These are phyloP conservation scores for Ammospiza nelsoni DNA, from an alignment of 2,113 vertebrate species.

Conservation along the genomic window DNA sequence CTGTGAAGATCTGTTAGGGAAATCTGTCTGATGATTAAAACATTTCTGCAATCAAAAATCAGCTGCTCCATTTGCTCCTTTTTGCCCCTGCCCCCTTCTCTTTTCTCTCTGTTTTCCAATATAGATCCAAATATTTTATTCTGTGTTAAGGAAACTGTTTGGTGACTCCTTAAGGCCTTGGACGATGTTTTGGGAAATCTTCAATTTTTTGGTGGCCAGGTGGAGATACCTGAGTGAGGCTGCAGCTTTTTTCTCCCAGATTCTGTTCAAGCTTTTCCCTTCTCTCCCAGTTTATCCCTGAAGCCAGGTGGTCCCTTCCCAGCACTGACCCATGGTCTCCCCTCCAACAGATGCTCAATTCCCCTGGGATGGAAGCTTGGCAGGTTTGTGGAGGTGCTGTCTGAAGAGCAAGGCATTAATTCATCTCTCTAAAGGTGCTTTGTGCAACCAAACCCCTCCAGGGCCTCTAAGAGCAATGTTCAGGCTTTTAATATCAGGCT, in stretches of 20 bases:
- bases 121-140: background rate
- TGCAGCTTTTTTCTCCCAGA: background rate
- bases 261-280: background rate
- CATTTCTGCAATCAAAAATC: background rate
- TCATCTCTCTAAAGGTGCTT: slow-evolving; percentile 4
- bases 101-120: background rate
- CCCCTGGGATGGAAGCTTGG: background rate
- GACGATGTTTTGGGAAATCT: background rate
- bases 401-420: slow-evolving; percentile 3
- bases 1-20: background rate
- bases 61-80: background rate
- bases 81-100: background rate
- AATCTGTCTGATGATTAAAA: background rate
- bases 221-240: background rate
- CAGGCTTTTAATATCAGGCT: background rate
- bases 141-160: background rate
- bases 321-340: background rate
- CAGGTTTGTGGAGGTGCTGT: background rate
- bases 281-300: background rate
- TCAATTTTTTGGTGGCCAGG: background rate
- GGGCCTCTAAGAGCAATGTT: background rate
- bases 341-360: background rate
- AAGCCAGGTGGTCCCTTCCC: background rate
- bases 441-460: background rate
- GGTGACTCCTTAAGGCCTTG: accelerated